Conservation (phyloP, 2,113 vertebrate genomes). For the Tachysurus fulvidraco region DNA sequence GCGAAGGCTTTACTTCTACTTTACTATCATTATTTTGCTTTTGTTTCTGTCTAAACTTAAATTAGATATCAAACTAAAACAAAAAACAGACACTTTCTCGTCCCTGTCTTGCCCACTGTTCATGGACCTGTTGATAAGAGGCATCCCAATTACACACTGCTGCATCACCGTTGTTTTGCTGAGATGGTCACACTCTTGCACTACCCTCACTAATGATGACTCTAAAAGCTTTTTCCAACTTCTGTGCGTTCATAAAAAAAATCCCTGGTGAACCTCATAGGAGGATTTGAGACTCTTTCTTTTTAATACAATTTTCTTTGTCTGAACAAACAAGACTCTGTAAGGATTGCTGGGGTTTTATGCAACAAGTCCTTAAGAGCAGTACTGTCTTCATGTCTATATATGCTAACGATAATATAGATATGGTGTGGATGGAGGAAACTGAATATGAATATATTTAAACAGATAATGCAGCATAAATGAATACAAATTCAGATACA, state of each 20-base stretch:
- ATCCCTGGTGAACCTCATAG: constrained; percentile 3
- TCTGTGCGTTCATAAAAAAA: neutral
- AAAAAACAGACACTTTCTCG: neutral
- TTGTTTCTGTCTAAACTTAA: neutral
- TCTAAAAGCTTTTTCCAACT: constrained; percentile 32
- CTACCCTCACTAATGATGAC: constrained; percentile 24
- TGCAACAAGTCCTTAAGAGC: neutral
- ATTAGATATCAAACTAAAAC: constrained; percentile 19
- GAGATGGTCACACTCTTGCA: constrained; percentile 13
- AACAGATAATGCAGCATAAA: neutral
- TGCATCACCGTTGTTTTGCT: neutral
- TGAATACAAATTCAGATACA: neutral
- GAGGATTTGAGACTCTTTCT: constrained; percentile 4
- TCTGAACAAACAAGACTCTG: constrained; percentile 18
- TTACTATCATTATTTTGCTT: neutral
- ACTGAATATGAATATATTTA: neutral
- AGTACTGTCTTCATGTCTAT: neutral
- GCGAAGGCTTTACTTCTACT: neutral
- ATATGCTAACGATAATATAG: neutral
- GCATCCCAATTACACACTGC: constrained; percentile 26
- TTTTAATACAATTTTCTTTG: constrained; percentile 1
- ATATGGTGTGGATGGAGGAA: neutral
- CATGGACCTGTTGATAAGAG: constrained; percentile 18
- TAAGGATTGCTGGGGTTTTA: neutral
- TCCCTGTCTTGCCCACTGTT: neutral